These are phyloP conservation scores for Habroteleia sp. DNA, from an alignment of 2,888 invertebrate species.

Conservation along the genomic window DNA sequence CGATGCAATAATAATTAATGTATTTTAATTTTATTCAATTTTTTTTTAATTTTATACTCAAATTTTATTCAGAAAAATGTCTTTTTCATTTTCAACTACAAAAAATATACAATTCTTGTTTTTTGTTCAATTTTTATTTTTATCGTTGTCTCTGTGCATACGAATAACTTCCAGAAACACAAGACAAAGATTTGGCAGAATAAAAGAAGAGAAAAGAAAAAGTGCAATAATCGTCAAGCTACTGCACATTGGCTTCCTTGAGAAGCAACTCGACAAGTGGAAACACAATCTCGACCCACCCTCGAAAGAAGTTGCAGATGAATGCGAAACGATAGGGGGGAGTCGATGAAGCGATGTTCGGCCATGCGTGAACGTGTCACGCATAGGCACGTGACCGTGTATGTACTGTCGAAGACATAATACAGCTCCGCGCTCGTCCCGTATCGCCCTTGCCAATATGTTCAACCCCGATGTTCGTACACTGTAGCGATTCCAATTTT, in stretches of 20 bases:
- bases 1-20: too few relatives aligned
- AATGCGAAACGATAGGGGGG: constrained; percentile 67
- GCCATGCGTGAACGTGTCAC: constrained; percentile 79
- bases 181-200: constrained; percentile 14
- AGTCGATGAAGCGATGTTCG: constrained; percentile 64
- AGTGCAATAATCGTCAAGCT: constrained; percentile 57
- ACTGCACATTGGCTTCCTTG: constrained; percentile 64
- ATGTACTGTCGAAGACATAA: constrained; percentile 80
- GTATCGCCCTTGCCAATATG: constrained; percentile 74
- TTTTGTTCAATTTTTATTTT: too few relatives aligned
- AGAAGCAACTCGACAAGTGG: constrained; percentile 68
- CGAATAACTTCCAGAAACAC: background rate
- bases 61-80: too few relatives aligned
- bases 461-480: constrained; percentile 67
- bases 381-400: constrained; percentile 80
- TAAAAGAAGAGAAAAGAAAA: constrained; percentile 9
- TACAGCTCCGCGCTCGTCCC: constrained; percentile 67
- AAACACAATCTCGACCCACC: constrained; percentile 73
- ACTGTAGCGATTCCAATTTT: constrained; percentile 62
- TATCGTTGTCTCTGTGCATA: too few relatives aligned
- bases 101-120: too few relatives aligned
- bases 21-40: too few relatives aligned
- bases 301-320: constrained; percentile 70
- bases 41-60: too few relatives aligned
- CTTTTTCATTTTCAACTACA: too few relatives aligned